phyloP scores from a whole-genome alignment of 2,113 vertebrate species.

The Physeter macrocephalus region DNA sequence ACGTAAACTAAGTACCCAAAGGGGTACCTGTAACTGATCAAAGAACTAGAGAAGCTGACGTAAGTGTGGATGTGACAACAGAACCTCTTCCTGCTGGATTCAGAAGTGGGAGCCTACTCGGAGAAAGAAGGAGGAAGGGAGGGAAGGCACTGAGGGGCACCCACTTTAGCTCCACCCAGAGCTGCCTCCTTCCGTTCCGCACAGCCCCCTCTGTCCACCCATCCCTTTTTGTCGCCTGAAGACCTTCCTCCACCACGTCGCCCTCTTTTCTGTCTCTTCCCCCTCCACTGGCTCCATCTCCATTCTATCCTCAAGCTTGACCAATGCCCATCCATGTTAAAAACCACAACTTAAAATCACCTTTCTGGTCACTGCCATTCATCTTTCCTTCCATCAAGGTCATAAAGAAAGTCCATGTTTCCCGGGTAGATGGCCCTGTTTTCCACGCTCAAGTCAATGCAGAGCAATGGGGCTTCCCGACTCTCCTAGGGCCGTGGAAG shows the following conservation, averaged over 20 bases:
- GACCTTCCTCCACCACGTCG: neutral
- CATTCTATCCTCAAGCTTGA: neutral
- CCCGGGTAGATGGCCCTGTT: neutral
- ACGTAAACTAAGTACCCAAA: neutral
- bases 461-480: rapidly evolving
- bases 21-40: neutral
- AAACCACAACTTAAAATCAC: neutral
- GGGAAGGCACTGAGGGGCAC: rapidly evolving
- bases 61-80: neutral
- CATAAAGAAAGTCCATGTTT: neutral
- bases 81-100: neutral
- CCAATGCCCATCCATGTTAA: neutral
- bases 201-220: neutral
- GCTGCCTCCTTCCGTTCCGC: neutral
- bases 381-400: neutral
- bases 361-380: neutral
- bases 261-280: neutral
- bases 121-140: neutral
- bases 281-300: neutral
- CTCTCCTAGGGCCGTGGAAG: rapidly evolving
- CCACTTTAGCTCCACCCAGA: neutral
- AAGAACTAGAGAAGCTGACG: neutral
- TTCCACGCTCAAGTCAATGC: neutral
- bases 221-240: neutral
- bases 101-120: neutral